Conservation (phyloP, 2,888 invertebrate species). For the Drosophila conformis region DNA sequence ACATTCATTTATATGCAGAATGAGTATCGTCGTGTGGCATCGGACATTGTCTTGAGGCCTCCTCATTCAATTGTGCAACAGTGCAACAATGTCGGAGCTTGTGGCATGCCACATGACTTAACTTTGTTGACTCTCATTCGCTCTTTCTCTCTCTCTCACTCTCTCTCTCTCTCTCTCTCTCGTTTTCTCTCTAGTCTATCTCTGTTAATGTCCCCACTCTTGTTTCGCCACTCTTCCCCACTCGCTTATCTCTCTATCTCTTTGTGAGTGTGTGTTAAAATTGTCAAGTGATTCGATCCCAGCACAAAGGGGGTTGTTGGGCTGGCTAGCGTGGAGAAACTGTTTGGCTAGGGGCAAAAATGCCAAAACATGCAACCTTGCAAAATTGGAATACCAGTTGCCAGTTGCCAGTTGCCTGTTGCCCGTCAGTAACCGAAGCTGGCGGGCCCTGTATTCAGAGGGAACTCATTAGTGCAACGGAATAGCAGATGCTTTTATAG, state of each 20-base stretch:
- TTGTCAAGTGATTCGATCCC: conserved; percentile 17
- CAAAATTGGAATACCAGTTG: conserved; percentile 15
- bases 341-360: not conserved
- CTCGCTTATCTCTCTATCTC: not conserved
- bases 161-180: not conserved
- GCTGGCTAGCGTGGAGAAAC: not conserved
- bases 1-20: conserved; percentile 50
- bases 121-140: conserved; percentile 28
- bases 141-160: not conserved
- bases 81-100: conserved; percentile 46
- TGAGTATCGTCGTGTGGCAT: conserved; percentile 22
- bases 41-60: conserved; percentile 54
- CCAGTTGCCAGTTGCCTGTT: conserved; percentile 1
- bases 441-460: conserved; percentile 1
- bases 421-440: not conserved
- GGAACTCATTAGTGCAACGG: conserved; percentile 40
- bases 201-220: not conserved
- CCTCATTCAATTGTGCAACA: conserved; percentile 54
- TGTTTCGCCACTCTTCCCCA: not conserved
- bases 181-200: not conserved
- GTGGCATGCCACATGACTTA: conserved; percentile 47
- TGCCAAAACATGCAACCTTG: conserved; percentile 10
- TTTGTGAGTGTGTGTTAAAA: conserved; percentile 7
- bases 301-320: not conserved
- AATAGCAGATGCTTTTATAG: conserved; percentile 2